A percentile compares a stretch with the other conserved stretches of the same genome.
phyloP scores from a whole-genome alignment of 2,888 invertebrate species.

The Lingula anatina region DNA sequence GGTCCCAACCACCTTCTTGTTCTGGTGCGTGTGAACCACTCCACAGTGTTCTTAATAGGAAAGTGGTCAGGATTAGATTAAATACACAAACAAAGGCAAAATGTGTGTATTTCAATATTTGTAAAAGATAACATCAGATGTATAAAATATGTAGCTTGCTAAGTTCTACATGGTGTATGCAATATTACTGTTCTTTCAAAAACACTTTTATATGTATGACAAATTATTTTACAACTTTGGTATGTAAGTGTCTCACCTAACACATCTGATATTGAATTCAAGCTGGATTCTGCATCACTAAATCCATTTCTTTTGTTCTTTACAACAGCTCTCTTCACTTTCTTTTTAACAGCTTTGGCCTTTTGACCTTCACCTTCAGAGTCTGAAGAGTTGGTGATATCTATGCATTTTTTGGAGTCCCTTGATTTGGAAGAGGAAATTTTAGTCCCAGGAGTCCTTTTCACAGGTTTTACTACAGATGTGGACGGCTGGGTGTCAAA shows the following conservation, averaged over 20 bases:
- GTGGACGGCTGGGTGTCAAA: background rate
- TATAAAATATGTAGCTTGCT: too few species aligned
- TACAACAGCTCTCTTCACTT: background rate
- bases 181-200: too few species aligned
- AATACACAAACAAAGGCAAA: too few species aligned
- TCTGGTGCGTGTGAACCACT: slow-evolving; percentile 40
- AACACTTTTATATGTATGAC: background rate
- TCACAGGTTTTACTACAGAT: background rate
- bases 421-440: background rate
- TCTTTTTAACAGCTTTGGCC: background rate
- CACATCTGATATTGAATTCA: slow-evolving; percentile 10
- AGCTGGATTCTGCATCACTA: background rate
- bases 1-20: slow-evolving; percentile 37
- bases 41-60: slow-evolving; percentile 25
- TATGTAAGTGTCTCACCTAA: slow-evolving; percentile 8
- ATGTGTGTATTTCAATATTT: too few species aligned
- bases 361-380: background rate
- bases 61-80: too few species aligned
- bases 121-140: background rate
- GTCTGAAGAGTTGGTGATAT: background rate
- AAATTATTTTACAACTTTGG: background rate
- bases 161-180: too few species aligned
- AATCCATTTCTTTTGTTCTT: background rate
- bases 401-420: background rate
- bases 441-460: background rate